Conservation (phyloP, 2,113 vertebrate species). For the Cyrtonyx montezumae region DNA sequence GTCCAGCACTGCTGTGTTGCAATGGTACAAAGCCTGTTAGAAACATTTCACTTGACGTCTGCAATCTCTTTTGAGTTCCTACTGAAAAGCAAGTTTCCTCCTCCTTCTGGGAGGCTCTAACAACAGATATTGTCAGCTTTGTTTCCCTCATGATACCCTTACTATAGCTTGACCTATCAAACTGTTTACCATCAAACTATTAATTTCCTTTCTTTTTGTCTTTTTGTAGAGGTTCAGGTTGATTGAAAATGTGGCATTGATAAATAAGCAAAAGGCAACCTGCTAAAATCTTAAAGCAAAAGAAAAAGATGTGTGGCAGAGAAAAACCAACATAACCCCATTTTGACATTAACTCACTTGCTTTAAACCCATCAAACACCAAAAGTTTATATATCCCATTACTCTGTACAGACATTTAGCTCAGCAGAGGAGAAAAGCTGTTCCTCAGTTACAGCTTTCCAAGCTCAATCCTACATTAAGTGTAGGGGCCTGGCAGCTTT, state of each 20-base stretch:
- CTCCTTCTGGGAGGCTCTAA: slow-evolving; percentile 28
- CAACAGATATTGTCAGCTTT: background rate
- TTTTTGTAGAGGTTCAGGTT: background rate
- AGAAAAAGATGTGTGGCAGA: background rate
- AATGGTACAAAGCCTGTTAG: slow-evolving; percentile 7
- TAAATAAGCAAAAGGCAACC: slow-evolving; percentile 19
- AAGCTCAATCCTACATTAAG: background rate
- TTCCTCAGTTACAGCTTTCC: background rate
- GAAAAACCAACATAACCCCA: background rate
- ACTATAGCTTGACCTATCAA: background rate
- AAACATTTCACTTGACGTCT: slow-evolving; percentile 52
- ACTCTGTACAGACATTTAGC: background rate
- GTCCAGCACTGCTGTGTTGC: slow-evolving; percentile 29
- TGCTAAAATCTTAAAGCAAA: slow-evolving; percentile 23
- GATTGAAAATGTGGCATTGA: background rate
- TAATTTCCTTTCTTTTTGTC: slow-evolving; percentile 17
- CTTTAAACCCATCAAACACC: background rate
- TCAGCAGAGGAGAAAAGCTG: background rate
- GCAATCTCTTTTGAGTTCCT: background rate
- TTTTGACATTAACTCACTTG: background rate
- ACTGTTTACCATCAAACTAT: background rate
- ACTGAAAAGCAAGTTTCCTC: slow-evolving; percentile 14
- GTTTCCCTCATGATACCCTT: slow-evolving; percentile 39
- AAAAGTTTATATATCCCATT: background rate
- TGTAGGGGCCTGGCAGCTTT: background rate